phyloP scores from a whole-genome alignment of 2,888 invertebrate species.

The Troides oblongomaculatus region DNA sequence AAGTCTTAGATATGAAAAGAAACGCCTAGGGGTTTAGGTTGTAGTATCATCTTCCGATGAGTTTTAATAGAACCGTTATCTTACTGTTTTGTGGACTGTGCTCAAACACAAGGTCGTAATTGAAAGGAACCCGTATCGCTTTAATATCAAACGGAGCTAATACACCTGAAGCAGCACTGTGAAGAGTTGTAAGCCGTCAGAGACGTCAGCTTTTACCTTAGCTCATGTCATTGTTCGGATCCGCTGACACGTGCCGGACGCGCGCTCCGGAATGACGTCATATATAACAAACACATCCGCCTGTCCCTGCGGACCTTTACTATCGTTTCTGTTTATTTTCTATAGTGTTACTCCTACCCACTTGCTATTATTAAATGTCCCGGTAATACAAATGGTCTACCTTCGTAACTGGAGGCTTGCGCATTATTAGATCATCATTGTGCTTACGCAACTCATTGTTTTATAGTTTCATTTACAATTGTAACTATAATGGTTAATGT shows the following conservation, averaged over 20 bases:
- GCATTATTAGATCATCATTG: constrained; percentile 4
- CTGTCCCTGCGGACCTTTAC: constrained; percentile 24
- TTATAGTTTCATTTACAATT: too few species aligned
- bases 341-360: neutral
- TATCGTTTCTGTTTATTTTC: constrained; percentile 16
- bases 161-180: constrained; percentile 6
- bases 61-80: neutral
- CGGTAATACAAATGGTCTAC: neutral
- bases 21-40: too few species aligned
- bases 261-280: constrained; percentile 28
- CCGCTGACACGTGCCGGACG: constrained; percentile 28
- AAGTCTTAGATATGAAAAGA: too few species aligned
- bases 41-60: too few species aligned
- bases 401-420: neutral
- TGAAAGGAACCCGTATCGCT: neutral
- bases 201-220: constrained; percentile 24
- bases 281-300: constrained; percentile 28
- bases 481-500: too few species aligned
- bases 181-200: constrained; percentile 5
- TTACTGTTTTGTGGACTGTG: neutral
- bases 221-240: constrained; percentile 24
- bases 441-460: neutral
- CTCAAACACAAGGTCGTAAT: neutral
- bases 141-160: constrained; percentile 2
- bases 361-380: constrained; percentile 1